Evolutionary conservation across 1,140 invertebrate species (phyloP), one percentile per base, ranked within the genome.

Genomic region (Heterodera schachtii): DNA sequence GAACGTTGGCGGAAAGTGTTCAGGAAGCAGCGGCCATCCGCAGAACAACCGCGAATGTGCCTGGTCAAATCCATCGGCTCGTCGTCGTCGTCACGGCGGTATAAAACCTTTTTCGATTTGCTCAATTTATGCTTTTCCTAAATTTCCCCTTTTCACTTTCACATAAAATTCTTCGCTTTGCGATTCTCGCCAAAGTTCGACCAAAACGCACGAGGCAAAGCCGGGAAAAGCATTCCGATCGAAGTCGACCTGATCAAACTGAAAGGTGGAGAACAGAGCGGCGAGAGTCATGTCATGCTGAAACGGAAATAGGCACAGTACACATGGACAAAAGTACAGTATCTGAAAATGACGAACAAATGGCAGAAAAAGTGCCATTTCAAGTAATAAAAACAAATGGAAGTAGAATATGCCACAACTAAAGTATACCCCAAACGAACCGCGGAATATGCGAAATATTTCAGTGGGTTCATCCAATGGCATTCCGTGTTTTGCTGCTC

Each of bases 271-370:
- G 73, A 81, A 81, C 52, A 81, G 57, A 43, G 80, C 75, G 49
- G 74, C 70, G 11, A 81, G 41, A 9, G 80, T 67, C 80, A 81
- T 81, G 73, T 81, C 80, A 9, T 81, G 80, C 80, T 81, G 11
- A 3, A 79, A 79, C 3, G 11, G 74, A 43, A 49, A 73, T 0
- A 47, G 43, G 31, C 31, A 31, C 31, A 31, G 31, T 1, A 31
- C 31, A 31, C 0, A 31, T 31, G 31, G 31, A 31, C 31, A 31
- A 31, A 31, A 31, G 1, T 31, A 31, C 31, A 31, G 31, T 31
- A 31, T 1, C 31, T 31, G 31, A 31, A 31, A 31, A 31, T 31
- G 31, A 31, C 31, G 31, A 31, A 31, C 31, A 31, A 31, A 31
- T 31, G 31, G 31, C 31, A 31, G 31, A 31, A 31, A 31, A 31